Conservation (phyloP, 2,888 invertebrate species). For the Synanthedon tipuliformis region DNA sequence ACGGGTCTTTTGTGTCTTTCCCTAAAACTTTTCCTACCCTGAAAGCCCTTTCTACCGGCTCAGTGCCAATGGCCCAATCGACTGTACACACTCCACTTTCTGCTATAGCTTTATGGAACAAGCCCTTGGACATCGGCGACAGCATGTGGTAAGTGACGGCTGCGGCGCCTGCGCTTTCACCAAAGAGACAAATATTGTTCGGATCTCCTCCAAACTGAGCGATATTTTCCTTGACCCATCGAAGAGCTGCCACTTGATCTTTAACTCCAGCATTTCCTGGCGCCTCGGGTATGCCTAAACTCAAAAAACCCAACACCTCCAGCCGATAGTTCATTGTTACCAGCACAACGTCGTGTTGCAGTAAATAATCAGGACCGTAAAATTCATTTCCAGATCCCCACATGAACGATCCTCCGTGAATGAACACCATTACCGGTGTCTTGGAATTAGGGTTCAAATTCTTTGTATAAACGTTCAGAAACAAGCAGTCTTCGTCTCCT, state of each 20-base stretch:
- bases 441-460: slow-evolving; percentile 14
- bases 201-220: slow-evolving; percentile 38
- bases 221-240: slow-evolving; percentile 41
- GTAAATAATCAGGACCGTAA: slow-evolving; percentile 42
- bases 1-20: slow-evolving; percentile 27
- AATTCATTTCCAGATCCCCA: slow-evolving; percentile 40
- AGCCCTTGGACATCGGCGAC: slow-evolving; percentile 44
- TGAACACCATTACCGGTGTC: slow-evolving; percentile 49
- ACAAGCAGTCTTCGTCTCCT: slow-evolving; percentile 44
- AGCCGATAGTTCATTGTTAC: slow-evolving; percentile 54
- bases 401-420: slow-evolving; percentile 49
- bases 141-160: slow-evolving; percentile 45
- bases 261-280: slow-evolving; percentile 52
- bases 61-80: slow-evolving; percentile 29
- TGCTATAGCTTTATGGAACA: slow-evolving; percentile 46
- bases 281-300: slow-evolving; percentile 31
- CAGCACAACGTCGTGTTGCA: slow-evolving; percentile 43
- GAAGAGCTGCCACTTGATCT: slow-evolving; percentile 40
- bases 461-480: slow-evolving; percentile 39
- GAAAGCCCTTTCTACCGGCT: slow-evolving; percentile 29
- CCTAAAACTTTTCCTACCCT: slow-evolving; percentile 33
- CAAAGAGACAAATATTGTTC: slow-evolving; percentile 44
- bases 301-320: slow-evolving; percentile 28
- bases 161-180: slow-evolving; percentile 48
- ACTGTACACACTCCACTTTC: slow-evolving; percentile 43